Evolutionary conservation across 2,888 invertebrate genomes (phyloP), one percentile per base, ranked within the genome.

Genomic region (Eupithecia insigniata): DNA sequence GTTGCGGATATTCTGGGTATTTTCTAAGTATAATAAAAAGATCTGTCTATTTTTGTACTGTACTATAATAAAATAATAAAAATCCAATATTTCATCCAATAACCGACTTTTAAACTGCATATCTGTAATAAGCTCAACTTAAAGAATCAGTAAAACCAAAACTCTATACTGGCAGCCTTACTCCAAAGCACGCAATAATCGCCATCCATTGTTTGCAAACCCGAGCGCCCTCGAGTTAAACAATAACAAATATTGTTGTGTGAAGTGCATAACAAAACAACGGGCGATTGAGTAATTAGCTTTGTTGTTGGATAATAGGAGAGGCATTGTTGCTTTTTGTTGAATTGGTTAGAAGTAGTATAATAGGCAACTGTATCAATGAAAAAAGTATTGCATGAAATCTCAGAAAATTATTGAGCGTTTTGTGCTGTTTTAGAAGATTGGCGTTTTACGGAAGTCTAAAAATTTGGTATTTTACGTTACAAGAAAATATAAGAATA

Each of bases 171-270:
- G 62, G 43, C 60, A 68, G 55, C 74, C 70, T 62, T 69, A 51
- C 70, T 62, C n/a, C 4, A 39, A 84, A 89, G 92, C 90, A 87
- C 79, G 81, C 84, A 70, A 85, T 90, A 89, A 91, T 92, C 90
- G 87, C 90, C 89, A 86, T 84, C 90, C 89, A 86, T 84, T 91
- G 90, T 90, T 90, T 89, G 85, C 84, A 85, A 62, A 87, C 85
- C 46, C 85, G 88, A 87, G 85, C 82, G 81, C 75, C 78, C 82
- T 84, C 77, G 82, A 79, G 82, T 88, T 90, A 87, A 90, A 92
- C 88, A 90, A 91, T 90, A 90, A 90, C 90, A 89, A 90, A 91
- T 90, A 90, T 90, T 87, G 88, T 89, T 81, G 81, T 82, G 81
- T 81, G 83, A 85, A 85, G 83, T 84, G 81, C 83, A 79, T 87